Base-by-base conservation (phyloP, 30 jellyfish, hydroid and myxozoan species). In the Clytia hemisphaerica region DNA sequence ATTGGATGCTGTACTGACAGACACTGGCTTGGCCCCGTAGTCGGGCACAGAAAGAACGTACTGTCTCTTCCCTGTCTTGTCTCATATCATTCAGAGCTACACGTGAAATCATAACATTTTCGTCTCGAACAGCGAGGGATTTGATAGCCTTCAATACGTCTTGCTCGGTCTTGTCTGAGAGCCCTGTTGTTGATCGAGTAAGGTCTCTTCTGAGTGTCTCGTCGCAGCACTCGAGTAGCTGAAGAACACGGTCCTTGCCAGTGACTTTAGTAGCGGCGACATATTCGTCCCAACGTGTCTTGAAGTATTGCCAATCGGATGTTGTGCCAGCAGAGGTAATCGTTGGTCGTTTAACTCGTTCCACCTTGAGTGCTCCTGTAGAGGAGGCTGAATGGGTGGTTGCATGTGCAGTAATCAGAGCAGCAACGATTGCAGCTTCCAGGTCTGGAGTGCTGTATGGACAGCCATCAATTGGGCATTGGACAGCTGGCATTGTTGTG, bases 231-330 rank as follows among this genome's bases (percentile, higher is more conserved):
- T 7, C 65, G 22, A 50, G 14, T 7, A 50, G 65, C 28, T 50
- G 14, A 6, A 50, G 28, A 21, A 50, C 65, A 6, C 22, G 10
- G 14, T 50, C 65, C 28, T 50, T 50, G 28, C 65, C 65, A 50
- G 65, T 50, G 14, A 50, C 28, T 21, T 50, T 50, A 9, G 65
- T 50, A 21, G 65, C 65, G 6, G 65, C 65, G 28, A 50, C 65
- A 21, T 50, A 50, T 7, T 50, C 65, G 6, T 14, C 65, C 65
- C 65, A 50, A 7, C 65, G 10, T 7, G 65, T 50, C 10, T 14
- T 14, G 28, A 50, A 50, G 65, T 50, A 21, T 21, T 50, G 65
- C 65, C 65, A 50, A 6, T 50, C 65, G 14, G 14, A 14, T 15
- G 27, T 50, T 14, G 65, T 7, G 27, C 65, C 6, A 7, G 14